These are phyloP conservation scores for Schizotus pectinicornis DNA, from an alignment of 2,888 invertebrate genomes.

Conservation along the genomic window DNA sequence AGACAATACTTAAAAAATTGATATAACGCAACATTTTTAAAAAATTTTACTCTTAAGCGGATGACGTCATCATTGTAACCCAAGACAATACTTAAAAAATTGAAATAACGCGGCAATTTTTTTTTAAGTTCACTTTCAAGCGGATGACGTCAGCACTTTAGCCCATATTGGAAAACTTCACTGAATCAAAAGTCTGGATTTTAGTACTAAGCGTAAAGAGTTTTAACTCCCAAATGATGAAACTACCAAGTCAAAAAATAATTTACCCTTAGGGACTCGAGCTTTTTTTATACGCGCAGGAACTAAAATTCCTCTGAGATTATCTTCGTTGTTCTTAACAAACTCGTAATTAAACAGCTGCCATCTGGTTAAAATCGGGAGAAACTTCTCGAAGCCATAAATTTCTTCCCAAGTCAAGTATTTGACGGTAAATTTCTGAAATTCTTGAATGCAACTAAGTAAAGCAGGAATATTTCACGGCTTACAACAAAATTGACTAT, in stretches of 20 bases:
- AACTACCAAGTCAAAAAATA: neutral
- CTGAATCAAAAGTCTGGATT: too few species aligned
- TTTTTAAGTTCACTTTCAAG: too few species aligned
- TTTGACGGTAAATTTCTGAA: slow-evolving; percentile 69
- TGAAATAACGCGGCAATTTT: too few species aligned
- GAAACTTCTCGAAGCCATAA: slow-evolving; percentile 78
- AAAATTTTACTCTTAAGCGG: too few species aligned
- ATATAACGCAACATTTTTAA: too few species aligned
- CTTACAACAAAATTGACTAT: slow-evolving; percentile 73
- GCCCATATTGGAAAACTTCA: too few species aligned
- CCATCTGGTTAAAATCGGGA: slow-evolving; percentile 80
- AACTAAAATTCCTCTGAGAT: slow-evolving; percentile 50
- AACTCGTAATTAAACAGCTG: slow-evolving; percentile 63
- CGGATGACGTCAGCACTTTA: neutral
- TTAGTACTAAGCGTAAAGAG: too few species aligned
- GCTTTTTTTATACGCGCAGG: slow-evolving; percentile 66
- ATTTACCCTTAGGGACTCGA: slow-evolving; percentile 58
- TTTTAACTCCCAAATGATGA: too few species aligned
- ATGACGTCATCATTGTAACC: too few species aligned
- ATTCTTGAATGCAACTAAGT: neutral
- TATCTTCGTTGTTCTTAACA: slow-evolving; percentile 27
- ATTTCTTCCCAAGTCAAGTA: slow-evolving; percentile 77
- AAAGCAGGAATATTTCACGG: slow-evolving; percentile 20
- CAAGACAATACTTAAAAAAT: too few species aligned
- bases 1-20: too few species aligned